phyloP scores from a whole-genome alignment of 2,113 vertebrate species.

The Sander vitreus region DNA sequence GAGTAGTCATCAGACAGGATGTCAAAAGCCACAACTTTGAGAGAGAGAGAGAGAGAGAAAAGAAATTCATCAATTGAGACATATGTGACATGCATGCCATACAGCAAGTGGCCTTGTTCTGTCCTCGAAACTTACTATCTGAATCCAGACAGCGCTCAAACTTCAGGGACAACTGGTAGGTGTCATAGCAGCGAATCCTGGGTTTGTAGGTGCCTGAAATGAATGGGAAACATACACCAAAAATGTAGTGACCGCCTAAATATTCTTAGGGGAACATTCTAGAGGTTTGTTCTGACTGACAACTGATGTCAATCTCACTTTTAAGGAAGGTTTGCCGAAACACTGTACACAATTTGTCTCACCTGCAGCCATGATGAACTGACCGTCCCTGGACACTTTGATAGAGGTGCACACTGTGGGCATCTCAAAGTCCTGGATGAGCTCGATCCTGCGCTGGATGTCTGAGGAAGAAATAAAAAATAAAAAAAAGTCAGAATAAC shows the following conservation, averaged over 20 bases:
- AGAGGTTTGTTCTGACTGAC: accelerated
- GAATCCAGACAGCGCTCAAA: slow-evolving; percentile 98
- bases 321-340: background rate
- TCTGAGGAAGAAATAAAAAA: slow-evolving; percentile 81
- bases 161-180: slow-evolving; percentile 95
- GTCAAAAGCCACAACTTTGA: slow-evolving; percentile 94
- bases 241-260: background rate
- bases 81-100: background rate
- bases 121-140: slow-evolving; percentile 85
- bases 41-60: slow-evolving; percentile 65
- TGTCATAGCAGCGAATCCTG: slow-evolving; percentile 94
- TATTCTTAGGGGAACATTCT: background rate
- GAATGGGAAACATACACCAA: background rate
- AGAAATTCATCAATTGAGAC: slow-evolving; percentile 15
- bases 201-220: slow-evolving; percentile 95
- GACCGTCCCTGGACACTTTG: slow-evolving; percentile 95
- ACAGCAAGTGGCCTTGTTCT: background rate
- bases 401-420: slow-evolving; percentile 94
- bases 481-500: background rate
- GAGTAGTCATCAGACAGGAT: slow-evolving; percentile 98
- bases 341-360: background rate
- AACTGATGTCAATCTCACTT: background rate
- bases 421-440: slow-evolving; percentile 99
- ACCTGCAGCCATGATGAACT: slow-evolving; percentile 96
- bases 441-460: slow-evolving; percentile 95